Conservation (phyloP, 2,888 invertebrate species). For the Pollenia griseotomentosa region DNA sequence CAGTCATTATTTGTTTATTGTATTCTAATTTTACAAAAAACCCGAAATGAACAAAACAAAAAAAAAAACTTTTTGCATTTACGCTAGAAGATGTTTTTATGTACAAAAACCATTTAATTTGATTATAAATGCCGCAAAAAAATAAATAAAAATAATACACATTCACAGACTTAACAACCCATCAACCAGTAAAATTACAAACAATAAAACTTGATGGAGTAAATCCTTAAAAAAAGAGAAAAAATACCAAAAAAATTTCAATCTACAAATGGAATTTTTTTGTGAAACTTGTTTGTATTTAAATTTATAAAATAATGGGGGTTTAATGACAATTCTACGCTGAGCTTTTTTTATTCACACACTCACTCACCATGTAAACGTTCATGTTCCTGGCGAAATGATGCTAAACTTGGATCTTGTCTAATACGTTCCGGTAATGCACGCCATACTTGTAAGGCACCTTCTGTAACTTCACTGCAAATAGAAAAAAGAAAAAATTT, state of each 20-base stretch:
- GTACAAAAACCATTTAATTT: conserved; percentile 30
- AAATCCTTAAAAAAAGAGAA: conserved; percentile 5
- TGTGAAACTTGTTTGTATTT: not conserved
- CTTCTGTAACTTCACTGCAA: conserved; percentile 86
- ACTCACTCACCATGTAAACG: conserved; percentile 81
- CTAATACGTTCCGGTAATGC: conserved; percentile 88
- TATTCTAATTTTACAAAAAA: conserved; percentile 22
- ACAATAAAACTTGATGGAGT: conserved; percentile 41
- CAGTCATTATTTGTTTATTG: not conserved
- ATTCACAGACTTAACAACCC: not conserved
- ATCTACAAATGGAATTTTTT: not conserved
- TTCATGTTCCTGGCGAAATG: conserved; percentile 85
- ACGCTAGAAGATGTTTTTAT: conserved; percentile 10
- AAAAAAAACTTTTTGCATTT: conserved; percentile 5
- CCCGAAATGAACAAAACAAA: not conserved
- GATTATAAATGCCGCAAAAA: conserved; percentile 25
- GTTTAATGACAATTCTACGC: not conserved
- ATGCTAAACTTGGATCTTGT: conserved; percentile 87
- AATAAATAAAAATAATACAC: not conserved
- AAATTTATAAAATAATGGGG: not conserved
- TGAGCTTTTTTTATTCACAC: not conserved
- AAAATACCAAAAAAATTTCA: conserved; percentile 8
- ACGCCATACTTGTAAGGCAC: conserved; percentile 88
- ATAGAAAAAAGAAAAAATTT: conserved; percentile 31
- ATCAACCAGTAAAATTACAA: conserved; percentile 9